Percentiles rank a stretch among this genome's conserved stretches.
Evolutionary conservation across 2,888 invertebrate genomes (phyloP).

Genomic region (Rutpela maculata): DNA sequence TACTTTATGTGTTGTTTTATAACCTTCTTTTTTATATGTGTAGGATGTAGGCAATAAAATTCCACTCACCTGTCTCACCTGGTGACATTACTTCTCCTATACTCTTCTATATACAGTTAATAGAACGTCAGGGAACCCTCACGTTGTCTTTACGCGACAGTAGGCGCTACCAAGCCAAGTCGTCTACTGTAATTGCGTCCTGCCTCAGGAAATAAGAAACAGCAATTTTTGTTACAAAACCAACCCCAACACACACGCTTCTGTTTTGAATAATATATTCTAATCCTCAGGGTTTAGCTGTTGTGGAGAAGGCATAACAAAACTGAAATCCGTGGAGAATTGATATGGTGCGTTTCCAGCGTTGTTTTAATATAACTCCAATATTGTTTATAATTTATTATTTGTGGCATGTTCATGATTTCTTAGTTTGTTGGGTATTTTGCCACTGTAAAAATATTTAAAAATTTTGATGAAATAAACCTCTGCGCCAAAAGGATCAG

Average conservation of each 20-base stretch:
- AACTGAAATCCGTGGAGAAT: background rate
- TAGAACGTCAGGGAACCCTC: background rate
- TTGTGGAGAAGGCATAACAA: background rate
- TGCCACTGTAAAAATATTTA: too few species aligned
- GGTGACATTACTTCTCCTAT: background rate
- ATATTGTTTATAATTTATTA: too few species aligned
- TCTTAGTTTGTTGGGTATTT: too few species aligned
- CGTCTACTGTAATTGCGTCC: background rate
- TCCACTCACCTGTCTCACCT: conserved; percentile 3
- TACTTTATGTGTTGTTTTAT: background rate
- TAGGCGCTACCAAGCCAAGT: background rate
- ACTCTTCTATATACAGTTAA: background rate
- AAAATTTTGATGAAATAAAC: too few species aligned
- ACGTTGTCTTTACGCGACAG: too few species aligned
- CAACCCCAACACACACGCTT: background rate
- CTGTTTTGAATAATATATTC: conserved; percentile 4
- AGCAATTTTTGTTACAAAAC: background rate
- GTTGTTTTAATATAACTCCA: background rate
- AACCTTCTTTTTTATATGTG: background rate
- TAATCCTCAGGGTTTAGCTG: background rate
- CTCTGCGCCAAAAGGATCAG: too few species aligned
- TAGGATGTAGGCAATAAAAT: conserved; percentile 1
- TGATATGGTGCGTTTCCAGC: background rate
- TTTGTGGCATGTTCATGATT: too few species aligned
- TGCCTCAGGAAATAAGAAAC: background rate